These are phyloP conservation scores for Heliconius congener DNA, from an alignment of 1,140 invertebrate genomes.

Conservation along the genomic window DNA sequence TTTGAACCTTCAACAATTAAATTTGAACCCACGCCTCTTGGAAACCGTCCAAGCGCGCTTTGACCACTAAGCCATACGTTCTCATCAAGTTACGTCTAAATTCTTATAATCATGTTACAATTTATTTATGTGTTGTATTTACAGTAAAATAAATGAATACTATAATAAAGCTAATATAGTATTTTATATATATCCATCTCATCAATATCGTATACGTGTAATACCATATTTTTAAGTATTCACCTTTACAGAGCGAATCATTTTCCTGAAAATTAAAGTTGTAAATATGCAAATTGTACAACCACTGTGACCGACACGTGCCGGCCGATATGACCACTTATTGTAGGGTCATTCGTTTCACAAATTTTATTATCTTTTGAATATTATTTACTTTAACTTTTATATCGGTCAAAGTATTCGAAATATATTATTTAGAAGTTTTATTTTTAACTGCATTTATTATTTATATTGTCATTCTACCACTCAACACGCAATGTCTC, in stretches of 20 bases:
- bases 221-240: neutral
- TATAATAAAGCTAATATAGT: no score
- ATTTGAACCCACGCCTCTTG: no score
- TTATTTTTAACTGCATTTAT: no score
- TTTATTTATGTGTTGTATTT: no score
- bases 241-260: neutral
- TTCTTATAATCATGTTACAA: neutral
- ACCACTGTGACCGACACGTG: neutral
- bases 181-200: neutral
- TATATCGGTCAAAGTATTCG: neutral
- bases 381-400: neutral
- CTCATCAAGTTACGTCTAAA: no score
- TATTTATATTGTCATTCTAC: no score
- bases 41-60: no score
- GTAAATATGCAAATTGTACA: constrained; percentile 6
- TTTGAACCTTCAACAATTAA: neutral
- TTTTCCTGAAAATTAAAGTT: constrained; percentile 7
- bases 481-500: no score
- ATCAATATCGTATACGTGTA: neutral
- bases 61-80: no score
- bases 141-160: no score
- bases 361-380: neutral
- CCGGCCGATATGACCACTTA: neutral
- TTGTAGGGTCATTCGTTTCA: neutral
- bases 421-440: no score